Evolutionary conservation across 2,888 invertebrate genomes (phyloP).

Genomic region (Nemapogon koenigi): DNA sequence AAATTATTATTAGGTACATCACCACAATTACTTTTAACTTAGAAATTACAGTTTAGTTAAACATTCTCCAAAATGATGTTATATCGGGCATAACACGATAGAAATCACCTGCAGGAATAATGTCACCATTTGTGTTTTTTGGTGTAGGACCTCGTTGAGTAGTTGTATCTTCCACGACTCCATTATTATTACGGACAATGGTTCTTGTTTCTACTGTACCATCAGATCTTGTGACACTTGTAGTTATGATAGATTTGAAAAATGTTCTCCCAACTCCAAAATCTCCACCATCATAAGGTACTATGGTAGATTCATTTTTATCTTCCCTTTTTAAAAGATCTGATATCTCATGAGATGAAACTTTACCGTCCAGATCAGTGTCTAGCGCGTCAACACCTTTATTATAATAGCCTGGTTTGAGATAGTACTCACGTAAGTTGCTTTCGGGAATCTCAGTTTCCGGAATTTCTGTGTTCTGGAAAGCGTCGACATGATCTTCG

Average conservation of each 20-base stretch:
- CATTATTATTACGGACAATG: slow-evolving; percentile 48
- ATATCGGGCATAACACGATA: slow-evolving; percentile 29
- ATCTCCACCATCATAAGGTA: slow-evolving; percentile 30
- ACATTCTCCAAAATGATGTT: slow-evolving; percentile 38
- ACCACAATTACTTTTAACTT: not conserved
- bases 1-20: slow-evolving; percentile 23
- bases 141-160: slow-evolving; percentile 22
- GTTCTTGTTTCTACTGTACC: slow-evolving; percentile 45
- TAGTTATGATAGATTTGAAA: slow-evolving; percentile 51
- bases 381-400: slow-evolving; percentile 32
- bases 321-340: slow-evolving; percentile 41
- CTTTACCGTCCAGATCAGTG: slow-evolving; percentile 47
- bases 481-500: slow-evolving; percentile 24
- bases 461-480: slow-evolving; percentile 15
- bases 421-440: slow-evolving; percentile 43
- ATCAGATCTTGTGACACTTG: slow-evolving; percentile 47
- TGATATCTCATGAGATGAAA: slow-evolving; percentile 48
- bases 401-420: slow-evolving; percentile 42
- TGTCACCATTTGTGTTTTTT: not conserved
- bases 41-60: slow-evolving; percentile 13
- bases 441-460: slow-evolving; percentile 28
- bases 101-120: slow-evolving; percentile 23
- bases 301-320: slow-evolving; percentile 18
- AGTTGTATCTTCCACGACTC: slow-evolving; percentile 39
- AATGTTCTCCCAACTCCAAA: slow-evolving; percentile 41